Evolutionary conservation across 2,797 vertebrate genomes (phyloP), one percentile per base, ranked within the genome.

Genomic region (Microchirus variegatus): DNA sequence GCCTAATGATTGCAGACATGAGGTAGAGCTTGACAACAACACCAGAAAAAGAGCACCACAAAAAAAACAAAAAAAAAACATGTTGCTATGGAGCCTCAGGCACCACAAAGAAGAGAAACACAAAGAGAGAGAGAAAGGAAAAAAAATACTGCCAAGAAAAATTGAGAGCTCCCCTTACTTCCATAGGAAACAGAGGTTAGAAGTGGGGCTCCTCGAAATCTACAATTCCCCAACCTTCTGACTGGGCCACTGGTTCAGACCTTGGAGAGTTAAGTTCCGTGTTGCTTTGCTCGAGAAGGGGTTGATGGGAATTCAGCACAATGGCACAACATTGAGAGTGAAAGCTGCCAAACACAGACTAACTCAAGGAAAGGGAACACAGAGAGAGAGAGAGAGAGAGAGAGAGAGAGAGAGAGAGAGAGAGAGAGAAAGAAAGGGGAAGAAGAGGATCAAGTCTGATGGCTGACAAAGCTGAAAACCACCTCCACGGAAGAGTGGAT

Each of bases 11-110:
- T 88, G 82, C 73, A 78, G 62, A 31, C 73, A 68, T 12, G 58
- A 85, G 73, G 77, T 84, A 60, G 78, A 86, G 83, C 69, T 71
- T 75, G 70, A 86, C 78, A 85, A 73, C 68, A 85, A 75, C 50
- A 68, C 63, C n/a, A 67, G 57, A 56, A 71, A 71, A 63, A 43
- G 62, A 75, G 62, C 7, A 44, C 18, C 15, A 47, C 44, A 22
- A 59, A 48, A 67, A 22, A 22, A 59, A 50, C 44, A 42, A 22
- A 59, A 48, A 67, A 22, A 22, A 59, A 50, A 67, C 22, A 53
- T 53, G 66, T 15, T 60, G 16, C 46, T 36, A 18, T 61, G 58
- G 54, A 37, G 59, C 78, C 65, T 72, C 19, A 37, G 68, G 78
- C 74, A 44, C 19, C 37, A 18, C 14, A n/a, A 53, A 40, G 66